These are phyloP conservation scores for Encarsia formosa DNA, from an alignment of 2,888 invertebrate species.

Conservation along the genomic window DNA sequence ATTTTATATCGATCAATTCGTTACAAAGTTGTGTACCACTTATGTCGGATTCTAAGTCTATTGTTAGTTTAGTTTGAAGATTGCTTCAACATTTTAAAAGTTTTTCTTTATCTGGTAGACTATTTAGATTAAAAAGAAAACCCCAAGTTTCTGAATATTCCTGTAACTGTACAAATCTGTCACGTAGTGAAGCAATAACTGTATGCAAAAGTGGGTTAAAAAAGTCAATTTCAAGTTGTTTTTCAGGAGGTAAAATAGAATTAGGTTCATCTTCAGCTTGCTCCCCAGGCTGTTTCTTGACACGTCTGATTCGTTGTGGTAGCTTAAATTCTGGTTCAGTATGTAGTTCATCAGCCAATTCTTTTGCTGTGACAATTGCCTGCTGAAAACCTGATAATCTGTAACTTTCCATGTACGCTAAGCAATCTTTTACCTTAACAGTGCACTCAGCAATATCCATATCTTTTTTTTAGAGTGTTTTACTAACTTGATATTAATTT, in stretches of 20 bases:
- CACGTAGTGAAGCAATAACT: neutral
- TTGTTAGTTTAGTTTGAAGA: conserved; percentile 37
- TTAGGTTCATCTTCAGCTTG: conserved; percentile 54
- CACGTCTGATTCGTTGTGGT: conserved; percentile 29
- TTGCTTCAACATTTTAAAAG: conserved; percentile 16
- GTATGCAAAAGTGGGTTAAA: too few relatives aligned
- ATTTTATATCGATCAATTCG: too few relatives aligned
- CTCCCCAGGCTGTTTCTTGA: conserved; percentile 52
- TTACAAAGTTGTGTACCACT: too few relatives aligned
- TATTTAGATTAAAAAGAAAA: conserved; percentile 25
- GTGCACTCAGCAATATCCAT: too few relatives aligned
- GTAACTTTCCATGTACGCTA: neutral
- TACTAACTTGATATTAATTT: too few relatives aligned
- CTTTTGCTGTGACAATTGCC: conserved; percentile 31
- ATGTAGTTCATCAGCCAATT: conserved; percentile 35
- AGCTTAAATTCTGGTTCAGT: conserved; percentile 35
- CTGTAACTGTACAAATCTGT: conserved; percentile 42
- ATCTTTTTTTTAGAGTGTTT: conserved; percentile 1
- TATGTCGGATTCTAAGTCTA: too few relatives aligned
- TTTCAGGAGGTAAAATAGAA: conserved; percentile 60
- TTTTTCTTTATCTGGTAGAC: conserved; percentile 7
- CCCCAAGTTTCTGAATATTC: conserved; percentile 57
- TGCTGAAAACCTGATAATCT: conserved; percentile 31
- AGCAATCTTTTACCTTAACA: neutral
- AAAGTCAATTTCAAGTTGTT: neutral